Conservation (phyloP, 2,888 invertebrate genomes). For the Dimorphilus gyrociliatus region DNA sequence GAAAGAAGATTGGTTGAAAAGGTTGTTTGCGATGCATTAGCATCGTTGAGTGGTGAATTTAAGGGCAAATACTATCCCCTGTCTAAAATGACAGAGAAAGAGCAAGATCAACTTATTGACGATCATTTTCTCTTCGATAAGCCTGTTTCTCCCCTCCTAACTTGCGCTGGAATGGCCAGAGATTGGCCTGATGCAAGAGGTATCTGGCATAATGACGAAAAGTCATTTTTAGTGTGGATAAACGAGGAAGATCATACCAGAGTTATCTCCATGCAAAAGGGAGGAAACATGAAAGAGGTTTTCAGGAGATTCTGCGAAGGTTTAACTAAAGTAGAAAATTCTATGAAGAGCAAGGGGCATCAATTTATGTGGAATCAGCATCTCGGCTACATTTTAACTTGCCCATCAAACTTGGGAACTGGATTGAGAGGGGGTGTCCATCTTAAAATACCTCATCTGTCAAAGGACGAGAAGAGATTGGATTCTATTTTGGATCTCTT, state of each 20-base stretch:
- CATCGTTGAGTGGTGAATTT: conserved; percentile 7
- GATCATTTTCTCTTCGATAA: conserved; percentile 17
- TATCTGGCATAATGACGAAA: conserved; percentile 49
- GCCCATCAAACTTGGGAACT: conserved; percentile 15
- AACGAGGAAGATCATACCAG: conserved; percentile 80
- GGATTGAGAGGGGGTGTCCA: conserved; percentile 13
- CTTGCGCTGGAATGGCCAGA: conserved; percentile 11
- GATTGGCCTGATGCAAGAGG: conserved; percentile 79
- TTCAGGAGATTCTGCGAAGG: conserved; percentile 12
- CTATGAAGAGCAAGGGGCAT: conserved; percentile 54
- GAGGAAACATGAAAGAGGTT: conserved; percentile 25
- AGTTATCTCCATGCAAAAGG: conserved; percentile 54
- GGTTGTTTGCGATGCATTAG: conserved; percentile 8
- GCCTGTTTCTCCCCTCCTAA: conserved; percentile 10
- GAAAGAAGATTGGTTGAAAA: conserved; percentile 14
- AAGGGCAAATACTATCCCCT: conserved; percentile 13
- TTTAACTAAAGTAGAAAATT: conserved; percentile 12
- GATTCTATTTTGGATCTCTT: conserved; percentile 9
- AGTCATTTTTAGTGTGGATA: conserved; percentile 71
- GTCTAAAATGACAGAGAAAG: conserved; percentile 10
- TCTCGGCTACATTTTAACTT: conserved; percentile 14
- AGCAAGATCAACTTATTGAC: conserved; percentile 12
- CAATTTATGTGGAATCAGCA: conserved; percentile 11
- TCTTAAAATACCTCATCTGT: conserved; percentile 10
- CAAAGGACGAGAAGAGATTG: conserved; percentile 8